These are phyloP conservation scores for Micrastur ruficollis DNA, from an alignment of 2,797 vertebrate genomes.

Conservation along the genomic window DNA sequence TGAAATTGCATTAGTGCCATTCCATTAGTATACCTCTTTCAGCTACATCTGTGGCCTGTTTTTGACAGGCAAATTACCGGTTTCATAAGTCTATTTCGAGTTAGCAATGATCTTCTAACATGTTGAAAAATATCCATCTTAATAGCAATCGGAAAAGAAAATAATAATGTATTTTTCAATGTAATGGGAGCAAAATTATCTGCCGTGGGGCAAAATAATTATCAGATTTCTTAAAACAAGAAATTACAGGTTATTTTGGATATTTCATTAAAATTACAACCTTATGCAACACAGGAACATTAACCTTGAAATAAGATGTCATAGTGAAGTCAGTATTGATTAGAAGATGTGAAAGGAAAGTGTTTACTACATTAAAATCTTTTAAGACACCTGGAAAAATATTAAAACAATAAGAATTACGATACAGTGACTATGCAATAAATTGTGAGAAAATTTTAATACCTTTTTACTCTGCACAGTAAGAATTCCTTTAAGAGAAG, in stretches of 20 bases:
- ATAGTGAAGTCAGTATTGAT: background rate
- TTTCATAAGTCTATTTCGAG: slow-evolving; percentile 60
- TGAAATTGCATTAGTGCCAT: slow-evolving; percentile 77
- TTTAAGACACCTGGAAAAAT: slow-evolving; percentile 19
- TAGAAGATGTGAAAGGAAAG: background rate
- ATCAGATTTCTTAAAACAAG: slow-evolving; percentile 51
- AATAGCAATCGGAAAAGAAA: slow-evolving; percentile 44
- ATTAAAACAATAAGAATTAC: background rate
- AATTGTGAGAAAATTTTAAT: background rate
- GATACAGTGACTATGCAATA: background rate
- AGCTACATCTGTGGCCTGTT: slow-evolving; percentile 48
- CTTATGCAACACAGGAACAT: slow-evolving; percentile 1
- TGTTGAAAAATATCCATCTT: slow-evolving; percentile 57
- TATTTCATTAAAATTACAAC: slow-evolving; percentile 43
- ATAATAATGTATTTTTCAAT: slow-evolving; percentile 50
- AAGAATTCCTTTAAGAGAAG: background rate
- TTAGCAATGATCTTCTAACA: slow-evolving; percentile 67
- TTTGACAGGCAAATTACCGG: slow-evolving; percentile 75
- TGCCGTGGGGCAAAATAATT: background rate
- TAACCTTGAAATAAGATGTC: slow-evolving; percentile 45
- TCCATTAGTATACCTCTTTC: slow-evolving; percentile 65
- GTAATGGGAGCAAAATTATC: slow-evolving; percentile 25
- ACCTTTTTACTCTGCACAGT: background rate
- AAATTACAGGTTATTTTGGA: background rate
- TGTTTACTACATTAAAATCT: background rate